Base-by-base conservation (phyloP, 2,113 vertebrate species). In the Butorides virescens region DNA sequence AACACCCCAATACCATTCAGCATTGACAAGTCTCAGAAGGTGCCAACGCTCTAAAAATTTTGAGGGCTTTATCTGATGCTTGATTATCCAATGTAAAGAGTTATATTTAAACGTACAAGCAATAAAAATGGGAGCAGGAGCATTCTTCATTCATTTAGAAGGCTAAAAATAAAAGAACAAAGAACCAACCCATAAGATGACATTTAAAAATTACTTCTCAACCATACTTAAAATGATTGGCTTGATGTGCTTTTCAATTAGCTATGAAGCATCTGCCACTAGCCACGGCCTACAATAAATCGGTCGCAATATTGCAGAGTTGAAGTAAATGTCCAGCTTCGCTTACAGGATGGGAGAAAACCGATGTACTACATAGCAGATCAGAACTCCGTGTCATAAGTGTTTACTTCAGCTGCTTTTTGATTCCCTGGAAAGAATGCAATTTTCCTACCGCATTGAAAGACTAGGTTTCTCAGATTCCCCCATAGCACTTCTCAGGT, bases 351-450 rank as follows among this genome's bases (percentile, higher is more conserved):
- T 37, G 44, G 49, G 34, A 95, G 70, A 92, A 96, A 96, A 94
- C n/a, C 1, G 0, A 53, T 72, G 72, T 21, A 73, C 30, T 72
- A 67, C 85, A 80, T 6, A 93, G 68, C 47, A 76, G 32, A 82
- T 88, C 85, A 92, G 63, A 94, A 59, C 42, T 70, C 68, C 59
- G 47, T 91, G 84, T 90, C 80, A 61, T 67, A 95, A 77, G 61
- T 70, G 47, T 86, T 94, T 92, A 86, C 15, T 93, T 93, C 82
- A 95, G 61, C 68, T 65, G 27, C 81, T 92, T 95, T 92, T 95
- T 85, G 92, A 88, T 50, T 96, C 68, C 85, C 65, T 95, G 95
- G 96, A 96, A 96, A 90, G 88, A 95, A 96, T 90, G 94, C 5
- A 49, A 53, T 96, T 95, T 97, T 97, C 95, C 95, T 97, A 95